These are phyloP conservation scores for Mobula birostris DNA, from an alignment of 2,113 vertebrate genomes.

Conservation along the genomic window DNA sequence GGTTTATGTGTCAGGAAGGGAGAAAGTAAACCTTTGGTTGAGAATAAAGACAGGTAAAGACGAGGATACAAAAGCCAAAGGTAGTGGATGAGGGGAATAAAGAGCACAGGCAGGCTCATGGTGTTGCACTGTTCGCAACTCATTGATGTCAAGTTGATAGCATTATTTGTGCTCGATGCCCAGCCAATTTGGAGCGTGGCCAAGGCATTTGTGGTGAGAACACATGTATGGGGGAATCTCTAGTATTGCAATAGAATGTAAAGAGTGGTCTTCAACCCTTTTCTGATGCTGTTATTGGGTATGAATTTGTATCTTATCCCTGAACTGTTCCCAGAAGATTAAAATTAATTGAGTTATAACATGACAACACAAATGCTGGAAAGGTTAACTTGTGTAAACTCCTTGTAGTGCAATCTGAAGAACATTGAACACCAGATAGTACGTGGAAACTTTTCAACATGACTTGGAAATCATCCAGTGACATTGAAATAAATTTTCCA, in stretches of 20 bases:
- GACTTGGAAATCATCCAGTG: conserved; percentile 1
- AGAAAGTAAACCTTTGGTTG: conserved; percentile 12
- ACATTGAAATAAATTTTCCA: conserved; percentile 5
- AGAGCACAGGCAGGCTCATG: not conserved
- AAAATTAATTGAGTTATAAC: not conserved
- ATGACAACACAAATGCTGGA: not conserved
- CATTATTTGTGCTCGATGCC: not conserved
- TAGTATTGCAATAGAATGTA: not conserved
- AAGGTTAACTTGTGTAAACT: not conserved
- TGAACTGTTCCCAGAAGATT: not conserved
- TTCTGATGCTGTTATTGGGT: not conserved
- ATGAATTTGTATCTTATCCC: not conserved
- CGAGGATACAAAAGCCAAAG: not conserved
- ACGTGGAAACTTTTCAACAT: not conserved
- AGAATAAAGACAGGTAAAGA: not conserved
- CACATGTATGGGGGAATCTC: not conserved
- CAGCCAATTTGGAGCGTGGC: not conserved
- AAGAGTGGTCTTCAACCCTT: not conserved
- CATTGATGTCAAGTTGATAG: not conserved
- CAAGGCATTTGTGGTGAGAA: not conserved
- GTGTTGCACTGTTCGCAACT: not conserved
- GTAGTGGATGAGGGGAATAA: too few species aligned
- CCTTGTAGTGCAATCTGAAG: not conserved
- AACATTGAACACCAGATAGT: not conserved
- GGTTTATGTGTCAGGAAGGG: not conserved